Base-by-base conservation (phyloP, 2,888 invertebrate species). In the Lepidochitona cinerea region DNA sequence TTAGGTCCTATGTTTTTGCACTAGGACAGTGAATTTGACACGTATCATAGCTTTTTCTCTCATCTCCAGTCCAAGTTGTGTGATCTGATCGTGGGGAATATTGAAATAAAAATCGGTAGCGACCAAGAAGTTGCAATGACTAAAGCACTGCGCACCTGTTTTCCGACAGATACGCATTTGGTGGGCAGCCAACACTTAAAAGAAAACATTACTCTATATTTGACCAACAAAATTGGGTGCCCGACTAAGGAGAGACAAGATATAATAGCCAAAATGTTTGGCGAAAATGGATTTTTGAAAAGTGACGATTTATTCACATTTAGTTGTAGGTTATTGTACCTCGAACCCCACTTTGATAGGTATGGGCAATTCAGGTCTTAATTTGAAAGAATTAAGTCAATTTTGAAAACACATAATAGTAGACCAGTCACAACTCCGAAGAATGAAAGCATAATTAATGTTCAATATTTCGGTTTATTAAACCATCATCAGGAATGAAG, bases 51-150 rank as follows among this genome's bases (percentile, higher is more conserved):
- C 36, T 75, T 77, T 49, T 74, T 75, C 37, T 53, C 49, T 26
- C 72, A 75, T 54, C 23, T 75, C 18, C 59, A 64, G 7, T 49
- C 37, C 14, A 59, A 71, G 54, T 6, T 73, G 23, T 66, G 68
- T 37, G 33, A 12, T n/a, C n/a, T n/a, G n/a, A n/a, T n/a, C n/a
- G n/a, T n/a, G n/a, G n/a, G n/a, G n/a, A n/a, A n/a, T n/a, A n/a
- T 33, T 35, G 37, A 49, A 14, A 7, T 71, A 1, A 70, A 23
- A 7, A 29, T 75, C 29, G 73, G 73, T 7, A 71, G 32, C 0
- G 73, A 77, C 49, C 71, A 77, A 12, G 75, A 73, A 37, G 70
- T n/a, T 9, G 72, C 71, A 7, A 32, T 77, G 49, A 68, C 68
- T 35, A 75, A 75, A 35, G 75, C 75, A 18, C 18, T 77, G 23